A percentile compares a stretch with the other conserved stretches of the same genome.
These are phyloP conservation scores for Clusia tigrina DNA, from an alignment of 2,888 invertebrate species.

Conservation along the genomic window DNA sequence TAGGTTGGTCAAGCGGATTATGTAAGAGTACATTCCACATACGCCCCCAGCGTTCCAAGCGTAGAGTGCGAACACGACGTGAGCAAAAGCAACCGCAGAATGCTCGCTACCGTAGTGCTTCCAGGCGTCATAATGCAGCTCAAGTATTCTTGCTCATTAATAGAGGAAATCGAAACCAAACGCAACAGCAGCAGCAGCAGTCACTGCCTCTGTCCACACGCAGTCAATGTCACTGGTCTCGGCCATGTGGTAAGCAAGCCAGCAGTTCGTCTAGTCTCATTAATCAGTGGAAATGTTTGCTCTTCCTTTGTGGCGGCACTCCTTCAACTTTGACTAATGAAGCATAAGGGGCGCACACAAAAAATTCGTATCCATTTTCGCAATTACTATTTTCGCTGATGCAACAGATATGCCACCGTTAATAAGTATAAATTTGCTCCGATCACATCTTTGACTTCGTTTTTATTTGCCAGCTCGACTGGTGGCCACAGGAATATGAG, in stretches of 20 bases:
- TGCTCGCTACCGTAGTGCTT: constrained; percentile 30
- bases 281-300: constrained; percentile 19
- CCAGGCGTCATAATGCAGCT: background rate
- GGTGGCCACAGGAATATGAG: background rate
- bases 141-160: constrained; percentile 22
- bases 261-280: constrained; percentile 19
- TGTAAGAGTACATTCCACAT: constrained; percentile 18
- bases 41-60: constrained; percentile 45
- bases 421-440: background rate
- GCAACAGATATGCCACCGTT: background rate
- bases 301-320: constrained; percentile 14
- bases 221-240: too few species aligned
- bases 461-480: background rate
- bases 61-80: constrained; percentile 34
- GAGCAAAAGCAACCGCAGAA: constrained; percentile 43
- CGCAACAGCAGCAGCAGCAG: too few species aligned
- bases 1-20: constrained; percentile 36
- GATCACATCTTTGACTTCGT: background rate
- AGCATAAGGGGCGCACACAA: background rate
- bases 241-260: too few species aligned
- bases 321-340: constrained; percentile 2
- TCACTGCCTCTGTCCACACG: too few species aligned
- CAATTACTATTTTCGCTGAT: background rate
- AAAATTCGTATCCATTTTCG: constrained; percentile 1
- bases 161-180: too few species aligned